Percentiles rank a stretch among this genome's conserved stretches.
Conservation (phyloP, 2,888 invertebrate species). For the Aleiodes leptofemur region DNA sequence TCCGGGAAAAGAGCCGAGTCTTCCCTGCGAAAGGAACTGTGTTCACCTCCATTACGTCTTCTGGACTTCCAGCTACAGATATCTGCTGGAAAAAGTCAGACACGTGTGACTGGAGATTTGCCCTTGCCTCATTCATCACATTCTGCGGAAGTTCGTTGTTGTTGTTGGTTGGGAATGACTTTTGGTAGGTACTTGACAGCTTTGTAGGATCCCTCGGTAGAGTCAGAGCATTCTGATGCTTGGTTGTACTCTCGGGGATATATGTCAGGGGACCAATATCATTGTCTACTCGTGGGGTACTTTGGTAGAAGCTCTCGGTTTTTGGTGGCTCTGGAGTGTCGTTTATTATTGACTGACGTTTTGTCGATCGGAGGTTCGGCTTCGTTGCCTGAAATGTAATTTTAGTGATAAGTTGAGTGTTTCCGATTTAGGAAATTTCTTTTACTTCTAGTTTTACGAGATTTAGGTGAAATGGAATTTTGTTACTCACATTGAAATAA, state of each 20-base stretch:
- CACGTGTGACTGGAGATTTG: conserved; percentile 71
- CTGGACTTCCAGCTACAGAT: conserved; percentile 72
- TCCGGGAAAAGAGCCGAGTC: conserved; percentile 57
- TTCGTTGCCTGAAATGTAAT: conserved; percentile 65
- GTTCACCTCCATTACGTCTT: conserved; percentile 72
- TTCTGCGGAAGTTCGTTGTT: conserved; percentile 69
- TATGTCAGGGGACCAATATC: conserved; percentile 72
- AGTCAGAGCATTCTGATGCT: conserved; percentile 61
- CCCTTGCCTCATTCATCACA: conserved; percentile 69
- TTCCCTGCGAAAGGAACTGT: conserved; percentile 63
- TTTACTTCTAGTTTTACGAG: not conserved
- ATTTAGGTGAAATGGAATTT: not conserved
- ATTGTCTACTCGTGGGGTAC: conserved; percentile 71
- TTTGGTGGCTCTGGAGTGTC: conserved; percentile 59
- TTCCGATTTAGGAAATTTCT: not conserved
- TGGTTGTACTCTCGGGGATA: conserved; percentile 52
- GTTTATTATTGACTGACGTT: conserved; percentile 68
- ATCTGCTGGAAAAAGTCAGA: conserved; percentile 73
- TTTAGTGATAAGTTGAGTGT: not conserved
- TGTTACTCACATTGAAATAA: conserved; percentile 69
- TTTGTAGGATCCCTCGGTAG: conserved; percentile 66
- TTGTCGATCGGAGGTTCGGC: conserved; percentile 65
- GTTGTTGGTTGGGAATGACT: conserved; percentile 57
- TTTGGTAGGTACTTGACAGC: conserved; percentile 56
- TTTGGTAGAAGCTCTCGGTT: conserved; percentile 71